These are phyloP conservation scores for Oscarella lobularis DNA, from an alignment of 37 sponge, comb jelly and placozoan species.

Conservation along the genomic window DNA sequence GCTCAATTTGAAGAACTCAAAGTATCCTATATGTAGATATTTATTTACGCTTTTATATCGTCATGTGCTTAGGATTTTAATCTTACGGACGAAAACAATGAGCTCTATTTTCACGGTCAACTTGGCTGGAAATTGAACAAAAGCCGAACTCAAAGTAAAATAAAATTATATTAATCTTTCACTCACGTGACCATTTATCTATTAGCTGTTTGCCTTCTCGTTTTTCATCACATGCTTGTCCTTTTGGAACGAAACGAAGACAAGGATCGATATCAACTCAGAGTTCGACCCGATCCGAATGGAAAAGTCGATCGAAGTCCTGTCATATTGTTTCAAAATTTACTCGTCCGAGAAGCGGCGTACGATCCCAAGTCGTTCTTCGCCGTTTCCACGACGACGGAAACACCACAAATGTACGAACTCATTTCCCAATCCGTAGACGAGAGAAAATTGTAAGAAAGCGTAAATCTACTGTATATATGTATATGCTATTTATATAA, in stretches of 20 bases:
- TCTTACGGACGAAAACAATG: too few species aligned
- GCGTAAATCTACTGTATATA: too few species aligned
- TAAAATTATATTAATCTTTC: not conserved
- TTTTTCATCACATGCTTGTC: not conserved
- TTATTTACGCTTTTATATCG: too few species aligned
- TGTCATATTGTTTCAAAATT: not conserved
- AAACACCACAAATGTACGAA: not conserved
- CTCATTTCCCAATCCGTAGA: not conserved
- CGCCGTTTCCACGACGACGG: not conserved
- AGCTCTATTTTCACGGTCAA: not conserved
- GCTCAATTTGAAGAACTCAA: not conserved
- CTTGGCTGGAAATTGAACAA: not conserved
- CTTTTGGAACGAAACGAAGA: constrained; percentile 5
- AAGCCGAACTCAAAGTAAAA: not conserved
- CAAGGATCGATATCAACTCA: not conserved
- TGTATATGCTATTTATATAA: too few species aligned
- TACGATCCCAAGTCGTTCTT: not conserved
- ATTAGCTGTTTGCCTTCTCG: not conserved
- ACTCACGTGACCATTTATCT: not conserved
- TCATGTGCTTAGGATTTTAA: too few species aligned
- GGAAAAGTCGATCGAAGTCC: not conserved
- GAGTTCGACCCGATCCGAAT: not conserved
- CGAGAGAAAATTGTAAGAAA: not conserved
- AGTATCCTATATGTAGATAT: not conserved
- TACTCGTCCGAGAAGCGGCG: not conserved